Base-by-base conservation (phyloP, 2,888 invertebrate species). In the Eurytoma californica region DNA sequence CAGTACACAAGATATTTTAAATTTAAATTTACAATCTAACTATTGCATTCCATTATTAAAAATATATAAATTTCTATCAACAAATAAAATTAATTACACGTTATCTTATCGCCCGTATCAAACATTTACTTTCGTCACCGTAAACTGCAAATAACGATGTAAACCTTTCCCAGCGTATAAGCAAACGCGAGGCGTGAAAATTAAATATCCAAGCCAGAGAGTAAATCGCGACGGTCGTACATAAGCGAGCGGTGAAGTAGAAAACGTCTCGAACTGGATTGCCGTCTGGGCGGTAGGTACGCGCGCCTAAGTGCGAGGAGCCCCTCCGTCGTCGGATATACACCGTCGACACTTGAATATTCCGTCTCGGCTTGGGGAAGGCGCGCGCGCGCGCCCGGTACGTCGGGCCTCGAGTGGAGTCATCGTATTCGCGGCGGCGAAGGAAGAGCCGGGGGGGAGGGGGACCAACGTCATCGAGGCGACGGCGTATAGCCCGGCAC, bases 341-440 rank as follows among this genome's bases (percentile, higher is more conserved):
- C 83, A 49, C 28, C 85, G 84, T 55, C 68, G 82, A 82, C 84
- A 86, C 86, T 87, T 84, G 84, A 86, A 84, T 83, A 85, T 88
- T 88, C 84, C 86, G 86, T 87, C 84, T 84, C 84, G 83, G 85
- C 85, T 83, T 83, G 83, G 82, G 65, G 69, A 72, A 66, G 76
- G 61, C 72, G 72, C 66, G n/a, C n/a, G 82, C 81, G 74, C 79
- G 82, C 80, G 82, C 82, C 81, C 82, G 85, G 83, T 82, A 86
- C 85, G 85, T 84, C 85, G 83, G 77, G 85, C 84, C 84, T 89
- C 84, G 85, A 89, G 88, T 87, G 86, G 84, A 86, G 86, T 87
- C 87, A 87, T 88, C 86, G 86, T 86, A 58, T 63, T 85, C 84
- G 86, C 85, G 84, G 86, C 85, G 85, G 39, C 86, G 57, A n/a